These are phyloP conservation scores for Enchytraeus crypticus DNA, from an alignment of 2,888 invertebrate species.

Conservation along the genomic window DNA sequence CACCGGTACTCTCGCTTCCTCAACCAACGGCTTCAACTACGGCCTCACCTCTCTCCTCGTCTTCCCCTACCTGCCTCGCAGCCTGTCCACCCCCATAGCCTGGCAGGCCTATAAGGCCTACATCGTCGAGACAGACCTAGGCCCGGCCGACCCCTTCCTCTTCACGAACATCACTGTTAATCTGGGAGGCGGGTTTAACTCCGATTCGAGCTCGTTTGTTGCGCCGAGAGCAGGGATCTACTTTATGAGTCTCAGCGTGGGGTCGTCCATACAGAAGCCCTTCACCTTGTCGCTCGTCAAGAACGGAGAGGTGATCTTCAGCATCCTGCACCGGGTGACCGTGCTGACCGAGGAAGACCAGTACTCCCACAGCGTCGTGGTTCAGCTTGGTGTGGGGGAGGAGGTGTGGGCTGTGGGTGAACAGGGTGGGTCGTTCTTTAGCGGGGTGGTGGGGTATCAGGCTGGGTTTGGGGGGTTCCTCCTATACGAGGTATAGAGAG, in stretches of 20 bases:
- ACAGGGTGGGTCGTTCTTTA: conserved; percentile 5
- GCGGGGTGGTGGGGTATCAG: conserved; percentile 8
- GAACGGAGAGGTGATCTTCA: background rate
- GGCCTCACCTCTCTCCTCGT: conserved; percentile 4
- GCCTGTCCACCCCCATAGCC: background rate
- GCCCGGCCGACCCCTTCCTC: conserved; percentile 11
- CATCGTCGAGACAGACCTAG: background rate
- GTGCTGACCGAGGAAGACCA: conserved; percentile 8
- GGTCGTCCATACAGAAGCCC: background rate
- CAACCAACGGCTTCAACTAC: background rate
- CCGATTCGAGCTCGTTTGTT: background rate
- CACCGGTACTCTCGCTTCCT: background rate
- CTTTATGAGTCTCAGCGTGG: conserved; percentile 10
- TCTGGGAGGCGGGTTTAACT: conserved; percentile 1
- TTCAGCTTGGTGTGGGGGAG: background rate
- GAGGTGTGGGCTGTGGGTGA: conserved; percentile 12
- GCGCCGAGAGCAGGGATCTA: conserved; percentile 10
- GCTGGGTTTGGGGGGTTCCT: conserved; percentile 12
- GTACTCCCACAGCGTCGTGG: conserved; percentile 8
- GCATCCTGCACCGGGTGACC: background rate
- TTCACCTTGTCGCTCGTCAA: conserved; percentile 2
- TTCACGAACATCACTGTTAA: conserved; percentile 9
- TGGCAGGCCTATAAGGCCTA: conserved; percentile 13
- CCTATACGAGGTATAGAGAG: background rate
- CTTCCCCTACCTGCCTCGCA: conserved; percentile 6